phyloP scores from a whole-genome alignment of 2,797 vertebrate genomes.

The Thalassophryne amazonica region DNA sequence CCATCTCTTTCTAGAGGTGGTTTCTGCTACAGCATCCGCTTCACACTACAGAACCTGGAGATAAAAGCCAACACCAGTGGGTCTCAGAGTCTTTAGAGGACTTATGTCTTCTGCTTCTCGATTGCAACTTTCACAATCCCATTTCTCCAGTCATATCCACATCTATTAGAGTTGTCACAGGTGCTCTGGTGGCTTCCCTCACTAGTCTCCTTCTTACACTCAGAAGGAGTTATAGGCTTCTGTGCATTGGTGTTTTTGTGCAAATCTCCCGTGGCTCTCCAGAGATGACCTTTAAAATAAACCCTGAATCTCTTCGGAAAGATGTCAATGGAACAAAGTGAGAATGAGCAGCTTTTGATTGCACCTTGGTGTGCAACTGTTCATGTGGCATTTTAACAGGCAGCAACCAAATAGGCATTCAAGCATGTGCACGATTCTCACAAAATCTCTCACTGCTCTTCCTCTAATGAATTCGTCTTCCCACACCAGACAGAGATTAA shows the following conservation, averaged over 20 bases:
- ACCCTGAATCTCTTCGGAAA: slow-evolving; percentile 33
- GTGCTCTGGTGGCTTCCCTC: no score
- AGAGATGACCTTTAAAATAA: slow-evolving; percentile 26
- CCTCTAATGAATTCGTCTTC: slow-evolving; percentile 37
- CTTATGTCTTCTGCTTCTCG: no score
- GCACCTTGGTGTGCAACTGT: slow-evolving; percentile 13
- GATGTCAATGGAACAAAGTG: slow-evolving; percentile 30
- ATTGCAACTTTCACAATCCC: no score
- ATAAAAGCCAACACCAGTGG: no score
- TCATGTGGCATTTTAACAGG: slow-evolving; percentile 48
- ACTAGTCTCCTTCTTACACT: no score
- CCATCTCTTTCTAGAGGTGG: no score
- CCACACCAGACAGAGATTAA: slow-evolving; percentile 9
- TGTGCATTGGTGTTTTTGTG: neutral
- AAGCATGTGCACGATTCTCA: neutral
- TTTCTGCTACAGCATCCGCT: no score
- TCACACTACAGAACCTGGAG: no score
- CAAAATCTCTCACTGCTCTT: neutral
- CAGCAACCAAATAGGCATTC: neutral
- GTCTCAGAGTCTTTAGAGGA: no score
- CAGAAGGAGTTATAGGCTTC: no score
- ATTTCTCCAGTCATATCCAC: no score
- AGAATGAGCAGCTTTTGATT: slow-evolving; percentile 23
- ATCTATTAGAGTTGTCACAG: no score
- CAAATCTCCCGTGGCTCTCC: neutral